These are phyloP conservation scores for Pachycephus smyrnensis DNA, from an alignment of 2,888 invertebrate genomes.

Conservation along the genomic window DNA sequence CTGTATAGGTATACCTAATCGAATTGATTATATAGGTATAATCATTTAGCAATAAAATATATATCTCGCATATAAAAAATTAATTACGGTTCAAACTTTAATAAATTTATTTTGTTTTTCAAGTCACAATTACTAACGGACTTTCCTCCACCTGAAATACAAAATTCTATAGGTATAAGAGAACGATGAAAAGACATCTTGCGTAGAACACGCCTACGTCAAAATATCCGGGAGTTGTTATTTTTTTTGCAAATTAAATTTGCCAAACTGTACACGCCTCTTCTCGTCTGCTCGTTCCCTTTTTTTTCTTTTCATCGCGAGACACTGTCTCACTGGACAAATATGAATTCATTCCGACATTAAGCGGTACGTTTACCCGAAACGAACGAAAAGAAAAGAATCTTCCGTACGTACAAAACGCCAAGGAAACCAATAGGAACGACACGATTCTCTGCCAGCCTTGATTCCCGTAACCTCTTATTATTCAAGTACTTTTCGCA, in stretches of 20 bases:
- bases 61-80: background rate
- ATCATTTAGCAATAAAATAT: background rate
- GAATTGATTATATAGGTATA: no score
- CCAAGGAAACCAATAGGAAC: conserved; percentile 25
- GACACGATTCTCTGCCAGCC: conserved; percentile 13
- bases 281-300: conserved; percentile 32
- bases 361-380: conserved; percentile 37
- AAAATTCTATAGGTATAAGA: background rate
- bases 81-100: background rate
- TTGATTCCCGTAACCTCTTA: conserved; percentile 31
- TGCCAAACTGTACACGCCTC: conserved; percentile 7
- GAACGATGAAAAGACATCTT: background rate
- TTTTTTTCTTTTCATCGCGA: conserved; percentile 8
- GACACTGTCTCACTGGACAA: conserved; percentile 36
- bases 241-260: background rate
- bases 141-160: background rate
- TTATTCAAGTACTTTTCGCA: conserved; percentile 14
- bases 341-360: conserved; percentile 54
- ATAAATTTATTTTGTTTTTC: background rate
- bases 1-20: background rate
- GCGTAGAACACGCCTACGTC: background rate
- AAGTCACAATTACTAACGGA: background rate
- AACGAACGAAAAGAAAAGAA: conserved; percentile 15
- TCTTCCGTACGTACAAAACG: conserved; percentile 10
- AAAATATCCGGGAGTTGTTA: background rate